Base-by-base conservation (phyloP, 1,140 invertebrate genomes). In the Pachypeltis micranthus region DNA sequence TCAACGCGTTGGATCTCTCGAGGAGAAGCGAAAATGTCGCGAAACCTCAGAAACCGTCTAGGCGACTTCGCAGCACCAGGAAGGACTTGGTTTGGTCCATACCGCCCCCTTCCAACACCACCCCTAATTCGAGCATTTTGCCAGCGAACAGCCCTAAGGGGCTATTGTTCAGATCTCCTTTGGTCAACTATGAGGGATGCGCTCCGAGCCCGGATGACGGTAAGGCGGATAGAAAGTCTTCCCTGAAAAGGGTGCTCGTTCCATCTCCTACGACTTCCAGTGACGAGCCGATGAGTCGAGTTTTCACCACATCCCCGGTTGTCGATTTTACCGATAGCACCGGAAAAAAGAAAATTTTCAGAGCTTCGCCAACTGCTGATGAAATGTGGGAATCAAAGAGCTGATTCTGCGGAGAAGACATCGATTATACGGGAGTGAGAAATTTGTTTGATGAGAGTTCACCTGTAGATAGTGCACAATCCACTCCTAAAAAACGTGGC, bases 1-100 rank as follows among this genome's bases (percentile, higher is more conserved):
- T 63, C 21, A 63, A 56, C 16, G 62, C 62, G 39, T 24, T 63
- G 3, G 54, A 63, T 27, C 62, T 63, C n/a, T 63, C 62, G 1
- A 55, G 62, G n/a, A 63, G 27, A 27, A 24, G 2, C 2, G 14
- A 54, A n/a, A 1, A 24, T n/a, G 31, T 25, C 1, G n/a, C 26
- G 4, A 47, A 62, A 25, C 44, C 44, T 14, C n/a, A 62, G 44
- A 14, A 24, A 12, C 25, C 26, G 24, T 19, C 29, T n/a, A 28
- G 57, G 24, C 26, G 57, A n/a, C 28, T 59, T 1, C 26, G 57
- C 14, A 59, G 57, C n/a, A n/a, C n/a, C n/a, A n/a, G n/a, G n/a
- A n/a, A 10, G 47, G 7, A 7, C 7, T 39, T 39, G 7, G n/a
- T n/a, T 39, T 7, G 7, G 7, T 39, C 7, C n/a, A 10, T 10